Evolutionary conservation across 1,140 invertebrate genomes (phyloP).

Genomic region (Elymnias hypermnestra): DNA sequence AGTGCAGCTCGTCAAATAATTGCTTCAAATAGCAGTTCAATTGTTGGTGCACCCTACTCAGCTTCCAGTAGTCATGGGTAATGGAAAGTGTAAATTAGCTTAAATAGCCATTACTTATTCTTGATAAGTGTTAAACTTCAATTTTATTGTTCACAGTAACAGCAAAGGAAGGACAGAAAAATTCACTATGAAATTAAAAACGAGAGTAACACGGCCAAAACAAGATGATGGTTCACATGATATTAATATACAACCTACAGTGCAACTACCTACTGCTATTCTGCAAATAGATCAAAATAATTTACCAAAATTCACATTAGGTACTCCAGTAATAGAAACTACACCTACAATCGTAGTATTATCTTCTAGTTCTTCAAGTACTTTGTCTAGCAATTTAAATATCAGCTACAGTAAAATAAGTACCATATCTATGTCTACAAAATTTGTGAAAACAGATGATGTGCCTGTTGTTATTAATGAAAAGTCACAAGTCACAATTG

Average conservation of each 20-base stretch:
- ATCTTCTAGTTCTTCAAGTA: background rate
- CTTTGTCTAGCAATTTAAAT: background rate
- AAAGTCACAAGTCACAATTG: background rate
- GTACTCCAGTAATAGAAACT: constrained; percentile 5
- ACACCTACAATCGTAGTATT: too few species aligned
- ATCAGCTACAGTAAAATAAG: too few species aligned
- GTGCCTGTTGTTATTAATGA: background rate
- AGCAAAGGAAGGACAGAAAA: constrained; percentile 20
- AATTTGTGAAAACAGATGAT: background rate
- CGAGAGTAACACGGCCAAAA: constrained; percentile 49
- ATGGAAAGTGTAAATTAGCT: too few species aligned
- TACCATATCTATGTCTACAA: background rate
- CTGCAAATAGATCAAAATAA: constrained; percentile 78
- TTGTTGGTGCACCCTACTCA: constrained; percentile 35
- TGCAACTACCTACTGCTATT: constrained; percentile 78
- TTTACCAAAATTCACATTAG: constrained; percentile 46
- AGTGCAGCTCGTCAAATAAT: constrained; percentile 79
- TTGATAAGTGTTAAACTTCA: too few species aligned
- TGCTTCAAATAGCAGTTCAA: constrained; percentile 67
- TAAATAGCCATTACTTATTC: too few species aligned
- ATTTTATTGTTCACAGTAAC: constrained; percentile 27
- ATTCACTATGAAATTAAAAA: constrained; percentile 67
- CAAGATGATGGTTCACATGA: constrained; percentile 43
- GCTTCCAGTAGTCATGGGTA: constrained; percentile 34
- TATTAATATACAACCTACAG: constrained; percentile 61